A percentile compares a stretch with the other conserved stretches of the same genome.
Conservation (phyloP, 2,113 vertebrate genomes). For the Thalassarche chlororhynchos region DNA sequence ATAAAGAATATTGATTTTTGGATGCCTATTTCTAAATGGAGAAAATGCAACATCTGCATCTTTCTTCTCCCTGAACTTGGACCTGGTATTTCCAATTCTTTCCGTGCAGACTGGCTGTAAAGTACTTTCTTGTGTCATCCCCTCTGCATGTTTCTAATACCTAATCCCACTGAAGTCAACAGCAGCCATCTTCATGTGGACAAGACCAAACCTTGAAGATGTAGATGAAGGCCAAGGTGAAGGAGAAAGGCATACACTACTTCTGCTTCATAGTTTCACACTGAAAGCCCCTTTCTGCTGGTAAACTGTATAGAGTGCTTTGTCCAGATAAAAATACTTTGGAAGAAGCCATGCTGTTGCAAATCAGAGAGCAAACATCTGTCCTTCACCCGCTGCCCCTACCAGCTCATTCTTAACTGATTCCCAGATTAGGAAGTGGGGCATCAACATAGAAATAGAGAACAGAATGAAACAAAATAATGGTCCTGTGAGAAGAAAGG, state of each 20-base stretch:
- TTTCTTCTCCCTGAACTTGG: slow-evolving; percentile 27
- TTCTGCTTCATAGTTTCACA: background rate
- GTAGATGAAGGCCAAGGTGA: background rate
- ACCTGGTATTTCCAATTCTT: slow-evolving; percentile 24
- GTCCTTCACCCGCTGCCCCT: background rate
- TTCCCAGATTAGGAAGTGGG: background rate
- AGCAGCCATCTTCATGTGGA: background rate
- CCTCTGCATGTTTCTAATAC: background rate
- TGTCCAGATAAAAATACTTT: background rate
- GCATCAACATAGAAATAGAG: background rate
- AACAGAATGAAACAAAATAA: background rate
- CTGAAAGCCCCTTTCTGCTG: background rate
- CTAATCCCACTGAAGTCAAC: background rate
- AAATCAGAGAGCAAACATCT: background rate
- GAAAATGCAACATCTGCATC: slow-evolving; percentile 38
- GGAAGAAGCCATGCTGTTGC: background rate
- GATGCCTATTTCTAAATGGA: slow-evolving; percentile 17
- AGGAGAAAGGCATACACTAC: background rate
- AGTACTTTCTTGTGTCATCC: background rate
- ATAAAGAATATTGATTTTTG: slow-evolving; percentile 58
- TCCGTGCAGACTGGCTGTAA: background rate
- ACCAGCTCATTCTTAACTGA: background rate
- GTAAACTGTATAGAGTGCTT: background rate
- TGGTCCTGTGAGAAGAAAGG: background rate
- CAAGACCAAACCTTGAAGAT: background rate